Conservation (phyloP, 2,797 vertebrate species). For the Pyrocephalus nanus region DNA sequence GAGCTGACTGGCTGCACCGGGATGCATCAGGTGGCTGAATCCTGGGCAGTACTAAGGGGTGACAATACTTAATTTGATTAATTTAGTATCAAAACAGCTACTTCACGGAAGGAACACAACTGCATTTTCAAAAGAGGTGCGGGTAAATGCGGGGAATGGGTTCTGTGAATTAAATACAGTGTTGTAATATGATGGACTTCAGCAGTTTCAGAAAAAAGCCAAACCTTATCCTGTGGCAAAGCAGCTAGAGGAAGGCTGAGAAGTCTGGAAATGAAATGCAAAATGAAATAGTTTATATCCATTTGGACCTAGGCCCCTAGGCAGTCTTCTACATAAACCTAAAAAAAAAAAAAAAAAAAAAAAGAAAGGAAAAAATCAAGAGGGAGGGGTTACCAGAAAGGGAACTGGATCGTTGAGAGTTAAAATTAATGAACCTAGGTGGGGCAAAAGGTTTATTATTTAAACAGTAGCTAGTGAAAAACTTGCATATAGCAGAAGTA, state of each 20-base stretch:
- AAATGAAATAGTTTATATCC: not conserved
- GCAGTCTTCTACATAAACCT: not conserved
- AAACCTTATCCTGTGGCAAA: not conserved
- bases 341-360: too few species aligned
- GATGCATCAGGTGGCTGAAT: not conserved
- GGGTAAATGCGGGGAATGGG: not conserved
- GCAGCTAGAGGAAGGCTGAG: not conserved
- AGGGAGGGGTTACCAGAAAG: not conserved
- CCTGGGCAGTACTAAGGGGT: fast-evolving
- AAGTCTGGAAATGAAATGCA: not conserved
- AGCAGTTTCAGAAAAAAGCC: not conserved
- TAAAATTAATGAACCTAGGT: not conserved
- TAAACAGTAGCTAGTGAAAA: constrained; percentile 30
- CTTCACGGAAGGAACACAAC: not conserved
- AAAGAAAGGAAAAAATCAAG: not conserved
- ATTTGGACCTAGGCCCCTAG: not conserved
- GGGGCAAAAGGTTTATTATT: not conserved
- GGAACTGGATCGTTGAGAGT: not conserved
- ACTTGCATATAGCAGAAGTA: not conserved
- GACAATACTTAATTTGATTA: not conserved
- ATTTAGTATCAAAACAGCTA: not conserved
- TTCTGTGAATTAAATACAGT: not conserved
- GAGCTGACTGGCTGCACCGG: fast-evolving
- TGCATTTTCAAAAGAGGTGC: not conserved
- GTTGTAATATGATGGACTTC: not conserved